phyloP scores from a whole-genome alignment of 2,797 vertebrate species.

The Muscicapa striata region DNA sequence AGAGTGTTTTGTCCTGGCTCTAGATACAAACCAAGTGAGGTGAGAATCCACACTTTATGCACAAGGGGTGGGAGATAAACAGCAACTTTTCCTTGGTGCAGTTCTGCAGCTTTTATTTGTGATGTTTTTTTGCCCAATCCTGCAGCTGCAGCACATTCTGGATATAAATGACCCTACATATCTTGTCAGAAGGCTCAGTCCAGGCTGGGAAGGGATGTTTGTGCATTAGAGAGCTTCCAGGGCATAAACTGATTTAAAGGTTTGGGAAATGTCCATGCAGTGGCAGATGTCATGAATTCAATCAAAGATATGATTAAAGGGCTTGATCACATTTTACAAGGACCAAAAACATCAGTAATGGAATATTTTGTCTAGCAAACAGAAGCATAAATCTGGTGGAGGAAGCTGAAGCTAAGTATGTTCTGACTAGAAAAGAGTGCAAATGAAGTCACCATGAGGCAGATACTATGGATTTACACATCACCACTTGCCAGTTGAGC shows the following conservation, averaged over 20 bases:
- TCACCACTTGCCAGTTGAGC: background rate
- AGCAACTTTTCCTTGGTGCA: background rate
- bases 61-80: background rate
- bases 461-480: background rate
- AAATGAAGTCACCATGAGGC: background rate
- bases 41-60: background rate
- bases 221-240: background rate
- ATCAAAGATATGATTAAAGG: constrained; percentile 1
- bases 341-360: background rate
- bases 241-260: constrained; percentile 7
- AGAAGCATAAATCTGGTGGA: constrained; percentile 17
- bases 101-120: background rate
- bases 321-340: background rate
- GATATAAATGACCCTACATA: background rate
- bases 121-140: background rate
- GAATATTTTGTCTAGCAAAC: constrained; percentile 25
- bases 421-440: background rate
- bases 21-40: background rate
- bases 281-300: background rate
- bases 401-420: background rate
- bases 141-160: background rate
- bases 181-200: background rate
- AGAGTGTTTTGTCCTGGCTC: background rate
- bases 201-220: background rate
- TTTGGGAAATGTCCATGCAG: background rate